Conservation (phyloP, 2,113 vertebrate genomes). For the Zapornia atra region DNA sequence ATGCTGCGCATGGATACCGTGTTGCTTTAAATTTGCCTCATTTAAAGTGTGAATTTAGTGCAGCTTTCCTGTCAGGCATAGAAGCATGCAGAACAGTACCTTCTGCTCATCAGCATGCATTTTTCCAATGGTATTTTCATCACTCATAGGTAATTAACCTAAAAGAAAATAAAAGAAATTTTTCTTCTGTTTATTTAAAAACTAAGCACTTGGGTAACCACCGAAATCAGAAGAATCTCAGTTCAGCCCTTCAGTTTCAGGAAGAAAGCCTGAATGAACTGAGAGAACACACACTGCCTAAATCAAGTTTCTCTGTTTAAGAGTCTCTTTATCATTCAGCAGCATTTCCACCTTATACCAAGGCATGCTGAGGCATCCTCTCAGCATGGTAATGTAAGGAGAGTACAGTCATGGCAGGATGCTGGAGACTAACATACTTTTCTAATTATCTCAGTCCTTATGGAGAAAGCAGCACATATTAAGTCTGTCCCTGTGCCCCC, state of each 20-base stretch:
- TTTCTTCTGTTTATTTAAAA: not conserved
- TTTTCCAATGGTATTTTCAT: not conserved
- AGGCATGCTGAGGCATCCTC: not conserved
- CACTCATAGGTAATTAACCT: not conserved
- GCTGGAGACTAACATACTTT: not conserved
- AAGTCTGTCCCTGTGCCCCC: not conserved
- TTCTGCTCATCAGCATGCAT: not conserved
- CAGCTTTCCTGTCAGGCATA: not conserved
- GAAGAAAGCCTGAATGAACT: not conserved
- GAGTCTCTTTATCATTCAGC: not conserved
- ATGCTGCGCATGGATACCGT: rapidly evolving
- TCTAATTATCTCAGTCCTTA: not conserved
- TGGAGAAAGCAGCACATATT: not conserved
- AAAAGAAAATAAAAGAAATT: not conserved
- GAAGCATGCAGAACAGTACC: not conserved
- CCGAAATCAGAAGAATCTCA: not conserved
- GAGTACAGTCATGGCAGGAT: not conserved
- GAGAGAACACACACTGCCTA: not conserved
- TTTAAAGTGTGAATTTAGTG: not conserved
- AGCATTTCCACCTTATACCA: not conserved
- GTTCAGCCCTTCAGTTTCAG: not conserved
- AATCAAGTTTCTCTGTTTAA: not conserved
- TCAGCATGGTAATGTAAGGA: not conserved
- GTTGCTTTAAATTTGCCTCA: not conserved
- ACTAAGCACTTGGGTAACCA: not conserved